A percentile compares a stretch with the other conserved stretches of the same genome.
These are phyloP conservation scores for Machimus atricapillus DNA, from an alignment of 2,888 invertebrate species.

Conservation along the genomic window DNA sequence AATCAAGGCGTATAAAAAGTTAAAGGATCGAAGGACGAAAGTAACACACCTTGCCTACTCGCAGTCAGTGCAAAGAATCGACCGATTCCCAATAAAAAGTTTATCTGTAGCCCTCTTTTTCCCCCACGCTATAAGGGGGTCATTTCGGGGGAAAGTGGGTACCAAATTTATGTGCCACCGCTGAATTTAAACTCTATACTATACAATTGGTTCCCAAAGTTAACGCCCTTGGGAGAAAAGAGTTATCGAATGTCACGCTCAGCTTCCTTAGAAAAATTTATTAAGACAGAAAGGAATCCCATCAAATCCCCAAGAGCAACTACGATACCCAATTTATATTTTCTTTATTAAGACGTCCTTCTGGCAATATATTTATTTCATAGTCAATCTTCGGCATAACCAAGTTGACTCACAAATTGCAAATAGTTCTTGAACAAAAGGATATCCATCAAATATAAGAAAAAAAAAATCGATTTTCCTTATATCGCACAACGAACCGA, in stretches of 20 bases:
- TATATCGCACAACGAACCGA: not conserved
- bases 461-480: not conserved
- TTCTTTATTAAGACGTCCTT: not conserved
- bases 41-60: not conserved
- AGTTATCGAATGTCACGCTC: slow-evolving; percentile 26
- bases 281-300: not conserved
- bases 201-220: slow-evolving; percentile 41
- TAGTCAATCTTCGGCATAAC: not conserved
- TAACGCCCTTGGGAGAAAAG: slow-evolving; percentile 27
- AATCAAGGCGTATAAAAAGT: not conserved
- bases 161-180: slow-evolving; percentile 34
- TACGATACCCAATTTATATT: not conserved
- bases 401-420: not conserved
- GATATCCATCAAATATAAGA: not conserved
- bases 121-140: not conserved
- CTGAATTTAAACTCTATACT: slow-evolving; percentile 1
- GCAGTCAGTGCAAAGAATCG: not conserved
- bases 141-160: slow-evolving; percentile 11
- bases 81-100: slow-evolving; percentile 35
- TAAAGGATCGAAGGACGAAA: slow-evolving; percentile 18
- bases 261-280: not conserved
- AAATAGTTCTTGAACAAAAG: not conserved
- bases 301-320: not conserved
- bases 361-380: not conserved
- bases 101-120: not conserved